phyloP scores from a whole-genome alignment of 2,888 invertebrate genomes.

The Cerceris rybyensis region DNA sequence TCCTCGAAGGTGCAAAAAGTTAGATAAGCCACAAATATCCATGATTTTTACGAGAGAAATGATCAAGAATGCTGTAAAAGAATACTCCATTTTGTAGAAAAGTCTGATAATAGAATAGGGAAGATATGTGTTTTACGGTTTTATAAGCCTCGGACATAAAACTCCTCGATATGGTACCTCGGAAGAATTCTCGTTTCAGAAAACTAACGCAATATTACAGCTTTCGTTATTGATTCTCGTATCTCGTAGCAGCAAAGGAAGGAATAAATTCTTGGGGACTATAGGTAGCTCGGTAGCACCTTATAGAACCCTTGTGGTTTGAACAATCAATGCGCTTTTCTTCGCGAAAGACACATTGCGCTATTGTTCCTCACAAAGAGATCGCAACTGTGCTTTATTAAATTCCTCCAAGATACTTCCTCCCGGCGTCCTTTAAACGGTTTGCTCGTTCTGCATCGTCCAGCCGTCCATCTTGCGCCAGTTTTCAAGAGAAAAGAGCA shows the following conservation, averaged over 20 bases:
- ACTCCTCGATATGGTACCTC: conserved; percentile 13
- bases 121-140: conserved; percentile 10
- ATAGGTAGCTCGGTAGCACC: conserved; percentile 17
- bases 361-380: conserved; percentile 44
- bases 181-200: conserved; percentile 24
- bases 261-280: conserved; percentile 33
- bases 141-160: conserved; percentile 14
- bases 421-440: conserved; percentile 24
- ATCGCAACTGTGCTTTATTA: conserved; percentile 55
- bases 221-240: conserved; percentile 26
- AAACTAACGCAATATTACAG: conserved; percentile 25
- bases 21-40: background rate
- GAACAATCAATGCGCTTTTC: conserved; percentile 43
- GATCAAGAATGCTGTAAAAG: background rate
- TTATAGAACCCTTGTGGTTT: conserved; percentile 10
- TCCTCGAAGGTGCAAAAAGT: background rate
- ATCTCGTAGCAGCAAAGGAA: conserved; percentile 14
- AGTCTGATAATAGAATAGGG: background rate
- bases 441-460: conserved; percentile 25
- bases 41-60: conserved; percentile 2
- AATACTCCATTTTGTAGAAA: background rate
- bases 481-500: conserved; percentile 20
- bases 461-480: conserved; percentile 25
- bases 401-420: conserved; percentile 52
- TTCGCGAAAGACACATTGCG: conserved; percentile 45